These are phyloP conservation scores for Serinus canaria DNA, from an alignment of 2,113 vertebrate species.

Conservation along the genomic window DNA sequence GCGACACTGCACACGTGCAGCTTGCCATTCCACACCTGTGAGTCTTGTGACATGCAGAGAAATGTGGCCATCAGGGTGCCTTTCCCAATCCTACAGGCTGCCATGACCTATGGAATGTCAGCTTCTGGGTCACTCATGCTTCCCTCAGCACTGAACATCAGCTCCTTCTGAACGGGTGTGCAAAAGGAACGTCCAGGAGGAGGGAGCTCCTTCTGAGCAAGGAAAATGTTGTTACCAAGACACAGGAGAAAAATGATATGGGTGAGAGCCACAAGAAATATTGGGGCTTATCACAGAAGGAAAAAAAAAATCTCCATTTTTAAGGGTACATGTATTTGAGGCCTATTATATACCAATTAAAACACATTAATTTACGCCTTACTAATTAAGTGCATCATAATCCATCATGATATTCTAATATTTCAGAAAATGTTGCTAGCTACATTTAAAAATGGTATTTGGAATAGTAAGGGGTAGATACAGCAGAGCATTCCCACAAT, in stretches of 20 bases:
- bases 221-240: not conserved
- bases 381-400: not conserved
- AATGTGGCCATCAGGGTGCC: not conserved
- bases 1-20: not conserved
- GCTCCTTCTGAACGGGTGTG: not conserved
- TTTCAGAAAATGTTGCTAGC: not conserved
- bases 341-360: not conserved
- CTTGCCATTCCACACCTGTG: not conserved
- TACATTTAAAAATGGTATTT: not conserved
- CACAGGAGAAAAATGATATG: not conserved
- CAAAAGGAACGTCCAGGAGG: not conserved
- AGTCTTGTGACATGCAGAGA: not conserved
- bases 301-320: not conserved
- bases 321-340: not conserved
- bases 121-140: not conserved
- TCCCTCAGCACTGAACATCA: not conserved
- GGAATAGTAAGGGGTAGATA: not conserved
- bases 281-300: accelerated
- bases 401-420: not conserved
- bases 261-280: not conserved
- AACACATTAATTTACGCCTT: not conserved
- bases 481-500: not conserved
- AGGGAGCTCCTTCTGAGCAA: not conserved
- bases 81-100: not conserved
- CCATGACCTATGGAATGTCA: not conserved